These are phyloP conservation scores for Lepidocyrtinus sp. DNA, from an alignment of 2,888 invertebrate genomes.

Conservation along the genomic window DNA sequence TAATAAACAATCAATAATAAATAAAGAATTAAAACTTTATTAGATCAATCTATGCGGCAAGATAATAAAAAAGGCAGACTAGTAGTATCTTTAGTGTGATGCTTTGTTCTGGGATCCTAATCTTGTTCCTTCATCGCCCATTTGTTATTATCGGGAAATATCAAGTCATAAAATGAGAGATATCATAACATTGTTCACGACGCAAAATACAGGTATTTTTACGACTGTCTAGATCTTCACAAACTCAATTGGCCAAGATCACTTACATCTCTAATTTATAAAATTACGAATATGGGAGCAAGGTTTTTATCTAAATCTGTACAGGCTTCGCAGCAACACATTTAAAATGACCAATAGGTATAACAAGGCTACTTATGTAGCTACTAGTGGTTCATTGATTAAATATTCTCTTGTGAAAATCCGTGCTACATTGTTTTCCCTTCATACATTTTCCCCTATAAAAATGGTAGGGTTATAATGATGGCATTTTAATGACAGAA, in stretches of 20 bases:
- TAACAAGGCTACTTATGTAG: not conserved
- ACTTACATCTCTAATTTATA: not conserved
- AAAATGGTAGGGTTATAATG: not conserved
- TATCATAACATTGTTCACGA: not conserved
- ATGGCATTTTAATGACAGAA: not conserved
- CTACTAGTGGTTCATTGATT: not conserved
- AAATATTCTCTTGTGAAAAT: too few species aligned
- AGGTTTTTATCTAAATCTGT: not conserved
- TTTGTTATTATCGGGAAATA: not conserved
- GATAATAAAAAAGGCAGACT: not conserved
- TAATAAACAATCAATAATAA: slow-evolving; percentile 22
- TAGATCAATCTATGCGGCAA: not conserved
- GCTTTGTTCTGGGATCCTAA: not conserved
- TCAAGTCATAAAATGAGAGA: not conserved
- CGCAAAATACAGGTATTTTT: not conserved
- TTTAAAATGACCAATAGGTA: too few species aligned
- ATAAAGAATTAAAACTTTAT: not conserved
- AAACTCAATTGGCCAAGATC: not conserved
- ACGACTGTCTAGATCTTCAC: not conserved
- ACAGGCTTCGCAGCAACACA: not conserved
- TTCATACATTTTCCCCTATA: too few species aligned
- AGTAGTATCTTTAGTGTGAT: not conserved
- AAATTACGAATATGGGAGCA: not conserved
- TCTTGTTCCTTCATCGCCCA: not conserved
- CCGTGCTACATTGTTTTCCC: too few species aligned